Evolutionary conservation across 2,113 vertebrate genomes (phyloP).

Genomic region (Scatophagus argus): DNA sequence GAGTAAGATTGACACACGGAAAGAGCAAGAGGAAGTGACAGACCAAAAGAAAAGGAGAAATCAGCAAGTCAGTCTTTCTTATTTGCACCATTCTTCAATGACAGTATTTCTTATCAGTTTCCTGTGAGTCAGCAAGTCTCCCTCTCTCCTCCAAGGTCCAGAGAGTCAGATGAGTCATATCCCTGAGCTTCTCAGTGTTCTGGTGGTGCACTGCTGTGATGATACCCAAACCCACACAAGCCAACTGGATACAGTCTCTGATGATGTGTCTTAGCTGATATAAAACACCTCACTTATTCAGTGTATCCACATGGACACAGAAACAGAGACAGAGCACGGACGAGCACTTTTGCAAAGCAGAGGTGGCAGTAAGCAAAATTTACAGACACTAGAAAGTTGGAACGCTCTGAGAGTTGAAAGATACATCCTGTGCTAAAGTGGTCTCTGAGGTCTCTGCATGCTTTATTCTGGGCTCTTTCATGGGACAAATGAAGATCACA

Average conservation of each 20-base stretch:
- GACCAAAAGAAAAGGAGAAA: slow-evolving; percentile 16
- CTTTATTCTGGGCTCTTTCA: slow-evolving; percentile 55
- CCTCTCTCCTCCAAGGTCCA: slow-evolving; percentile 34
- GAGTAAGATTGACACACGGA: slow-evolving; percentile 43
- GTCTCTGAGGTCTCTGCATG: slow-evolving; percentile 12
- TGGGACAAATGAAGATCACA: slow-evolving; percentile 21
- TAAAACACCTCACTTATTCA: slow-evolving; percentile 20
- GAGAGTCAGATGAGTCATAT: slow-evolving; percentile 68
- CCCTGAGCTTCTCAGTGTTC: slow-evolving; percentile 43
- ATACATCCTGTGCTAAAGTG: slow-evolving; percentile 26
- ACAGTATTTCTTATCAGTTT: slow-evolving; percentile 57
- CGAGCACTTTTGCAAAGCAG: not conserved
- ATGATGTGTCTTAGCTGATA: slow-evolving; percentile 15
- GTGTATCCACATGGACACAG: slow-evolving; percentile 1
- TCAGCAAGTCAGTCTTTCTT: slow-evolving; percentile 54
- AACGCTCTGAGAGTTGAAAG: not conserved
- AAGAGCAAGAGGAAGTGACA: slow-evolving; percentile 33
- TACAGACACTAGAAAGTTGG: not conserved
- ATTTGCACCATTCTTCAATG: slow-evolving; percentile 30
- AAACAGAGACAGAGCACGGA: slow-evolving; percentile 6
- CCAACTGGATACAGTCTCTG: slow-evolving; percentile 34
- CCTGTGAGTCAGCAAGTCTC: slow-evolving; percentile 62
- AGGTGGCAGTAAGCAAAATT: not conserved
- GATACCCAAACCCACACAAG: slow-evolving; percentile 5
- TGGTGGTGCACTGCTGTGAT: slow-evolving; percentile 31